Percentiles rank a stretch among this genome's conserved stretches.
Conservation (phyloP, 2,797 vertebrate genomes). For the Myotis daubentonii region DNA sequence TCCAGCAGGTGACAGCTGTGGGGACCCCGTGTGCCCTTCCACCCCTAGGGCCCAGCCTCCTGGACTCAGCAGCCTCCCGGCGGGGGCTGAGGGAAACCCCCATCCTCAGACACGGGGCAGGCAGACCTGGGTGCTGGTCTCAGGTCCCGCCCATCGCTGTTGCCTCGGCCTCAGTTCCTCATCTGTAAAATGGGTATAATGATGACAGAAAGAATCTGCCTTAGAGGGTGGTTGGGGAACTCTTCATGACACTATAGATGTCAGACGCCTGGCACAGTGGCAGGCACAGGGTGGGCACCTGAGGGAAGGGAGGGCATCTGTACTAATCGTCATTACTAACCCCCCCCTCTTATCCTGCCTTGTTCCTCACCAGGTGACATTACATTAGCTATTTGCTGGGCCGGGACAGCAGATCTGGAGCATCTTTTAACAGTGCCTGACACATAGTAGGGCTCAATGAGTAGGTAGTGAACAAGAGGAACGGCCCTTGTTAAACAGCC, state of each 20-base stretch:
- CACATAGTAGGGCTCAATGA: neutral
- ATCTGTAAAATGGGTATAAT: neutral
- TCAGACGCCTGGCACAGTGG: fast-evolving
- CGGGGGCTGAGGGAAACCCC: fast-evolving
- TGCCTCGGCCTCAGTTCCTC: neutral
- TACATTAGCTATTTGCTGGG: fast-evolving
- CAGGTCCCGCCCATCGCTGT: fast-evolving
- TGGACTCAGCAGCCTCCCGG: neutral
- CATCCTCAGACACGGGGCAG: fast-evolving
- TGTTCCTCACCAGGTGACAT: neutral
- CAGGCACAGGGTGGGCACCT: neutral
- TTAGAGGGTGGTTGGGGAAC: neutral
- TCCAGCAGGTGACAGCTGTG: neutral
- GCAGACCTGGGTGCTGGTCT: neutral
- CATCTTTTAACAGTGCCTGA: neutral
- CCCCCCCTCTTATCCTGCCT: neutral
- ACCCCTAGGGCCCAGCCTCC: slow-evolving; percentile 22
- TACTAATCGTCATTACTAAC: fast-evolving
- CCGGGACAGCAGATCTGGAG: fast-evolving
- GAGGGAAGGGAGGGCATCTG: fast-evolving
- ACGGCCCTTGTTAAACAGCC: neutral
- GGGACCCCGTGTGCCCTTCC: neutral
- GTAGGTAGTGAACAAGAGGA: fast-evolving
- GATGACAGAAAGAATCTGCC: neutral
- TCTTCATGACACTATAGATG: fast-evolving